Base-by-base conservation (phyloP, 2,113 vertebrate species). In the Mionectes macconnelli region DNA sequence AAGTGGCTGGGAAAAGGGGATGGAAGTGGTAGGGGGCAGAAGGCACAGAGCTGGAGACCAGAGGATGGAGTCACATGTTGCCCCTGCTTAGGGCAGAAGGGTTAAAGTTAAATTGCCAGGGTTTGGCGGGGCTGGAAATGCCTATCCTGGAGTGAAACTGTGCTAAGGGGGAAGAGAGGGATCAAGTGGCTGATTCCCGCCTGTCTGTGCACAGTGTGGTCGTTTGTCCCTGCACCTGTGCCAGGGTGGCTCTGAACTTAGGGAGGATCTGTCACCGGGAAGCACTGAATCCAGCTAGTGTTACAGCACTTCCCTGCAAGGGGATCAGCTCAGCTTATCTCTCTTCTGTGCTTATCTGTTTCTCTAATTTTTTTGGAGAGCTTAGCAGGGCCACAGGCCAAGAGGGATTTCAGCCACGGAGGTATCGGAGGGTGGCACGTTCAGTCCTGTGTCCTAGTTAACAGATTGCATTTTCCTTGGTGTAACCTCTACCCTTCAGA, bases 191-290 rank as follows among this genome's bases (percentile, higher is more conserved):
- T 14, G 13, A 2, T 39, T 42, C 22, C 28, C 47, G 47, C 83
- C 83, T 42, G 59, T 56, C 74, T 0, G 15, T 2, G 33, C 37
- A 16, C 13, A 0, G 4, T 1, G 7, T 0, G 10, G 63, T 42
- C 62, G 2, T 39, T 33, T 21, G 47, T 49, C 19, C 8, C 33
- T n/a, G 49, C 35, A 8, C 20, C 21, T 10, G 27, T 40, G 31
- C 11, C 62, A 6, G 9, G 23, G 21, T 45, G 89, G 25, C 33
- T 6, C 10, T 4, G 47, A 14, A 6, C 17, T 7, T 42, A 9
- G 76, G 2, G 3, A 7, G 64, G 49, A 15, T 39, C 57, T 77
- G 59, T 27, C 40, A 21, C 45, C 0, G 3, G n/a, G 31, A 31
- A 24, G 18, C 35, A 17, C 33, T 3, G 6, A 77, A 85, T 60